A percentile compares a stretch with the other conserved stretches of the same genome.
Conservation (phyloP, 2,113 vertebrate species). For the Dissostichus mawsoni region DNA sequence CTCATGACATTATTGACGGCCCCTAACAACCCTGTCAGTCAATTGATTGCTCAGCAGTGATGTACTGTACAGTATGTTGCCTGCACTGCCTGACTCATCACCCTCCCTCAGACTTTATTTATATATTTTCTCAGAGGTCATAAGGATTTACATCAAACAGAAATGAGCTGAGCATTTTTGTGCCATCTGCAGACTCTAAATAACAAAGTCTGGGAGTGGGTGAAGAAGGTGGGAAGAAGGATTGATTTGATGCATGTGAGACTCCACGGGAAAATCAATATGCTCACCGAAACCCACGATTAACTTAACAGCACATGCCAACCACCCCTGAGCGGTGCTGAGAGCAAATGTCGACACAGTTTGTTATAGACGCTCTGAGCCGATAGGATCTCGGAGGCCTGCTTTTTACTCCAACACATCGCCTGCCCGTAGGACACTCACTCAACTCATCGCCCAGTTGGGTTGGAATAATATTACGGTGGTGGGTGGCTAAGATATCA, state of each 20-base stretch:
- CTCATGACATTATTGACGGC: constrained; percentile 21
- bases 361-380: constrained; percentile 43
- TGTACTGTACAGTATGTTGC: constrained; percentile 25
- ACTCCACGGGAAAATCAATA: constrained; percentile 67
- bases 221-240: constrained; percentile 34
- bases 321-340: constrained; percentile 49
- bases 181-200: constrained; percentile 12
- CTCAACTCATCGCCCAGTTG: constrained; percentile 34
- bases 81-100: constrained; percentile 21
- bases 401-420: constrained; percentile 43
- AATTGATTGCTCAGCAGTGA: constrained; percentile 20
- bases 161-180: constrained; percentile 33
- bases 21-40: constrained; percentile 20
- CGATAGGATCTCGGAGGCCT: constrained; percentile 44
- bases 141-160: constrained; percentile 35
- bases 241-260: constrained; percentile 62
- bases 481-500: constrained; percentile 43
- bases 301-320: constrained; percentile 72
- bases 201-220: constrained; percentile 26
- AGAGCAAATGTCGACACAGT: constrained; percentile 60
- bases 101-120: neutral
- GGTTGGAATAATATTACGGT: constrained; percentile 34
- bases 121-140: constrained; percentile 15
- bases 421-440: constrained; percentile 30
- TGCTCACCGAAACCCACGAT: constrained; percentile 50